Evolutionary conservation across 2,888 invertebrate species (phyloP).

Genomic region (Lepas anatifera): DNA sequence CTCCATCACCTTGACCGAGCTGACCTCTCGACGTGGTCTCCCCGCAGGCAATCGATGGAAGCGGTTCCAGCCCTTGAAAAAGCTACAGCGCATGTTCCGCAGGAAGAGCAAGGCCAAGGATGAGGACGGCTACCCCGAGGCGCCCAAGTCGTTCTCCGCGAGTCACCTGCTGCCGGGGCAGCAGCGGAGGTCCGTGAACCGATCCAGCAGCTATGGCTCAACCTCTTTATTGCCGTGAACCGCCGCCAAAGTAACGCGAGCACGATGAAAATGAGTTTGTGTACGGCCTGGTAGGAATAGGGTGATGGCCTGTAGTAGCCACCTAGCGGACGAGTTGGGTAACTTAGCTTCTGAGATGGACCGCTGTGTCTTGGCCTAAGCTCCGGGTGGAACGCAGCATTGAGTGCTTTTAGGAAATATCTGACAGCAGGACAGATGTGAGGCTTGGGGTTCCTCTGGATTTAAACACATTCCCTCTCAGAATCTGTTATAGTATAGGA

Average conservation of each 20-base stretch:
- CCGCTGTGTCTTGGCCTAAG: too few species aligned
- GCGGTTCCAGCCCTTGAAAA: slow-evolving; percentile 50
- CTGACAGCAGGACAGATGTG: too few species aligned
- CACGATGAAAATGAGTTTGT: too few species aligned
- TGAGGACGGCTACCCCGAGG: background rate
- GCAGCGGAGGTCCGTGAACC: background rate
- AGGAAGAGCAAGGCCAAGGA: slow-evolving; percentile 36
- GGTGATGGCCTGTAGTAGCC: background rate
- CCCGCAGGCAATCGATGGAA: slow-evolving; percentile 29
- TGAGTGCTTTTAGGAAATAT: too few species aligned
- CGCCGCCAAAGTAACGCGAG: too few species aligned
- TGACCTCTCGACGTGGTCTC: background rate
- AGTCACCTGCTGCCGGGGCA: background rate
- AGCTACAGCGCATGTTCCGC: slow-evolving; percentile 57
- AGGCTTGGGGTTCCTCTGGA: too few species aligned
- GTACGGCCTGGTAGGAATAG: too few species aligned
- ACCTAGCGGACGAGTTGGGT: background rate
- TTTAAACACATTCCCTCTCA: too few species aligned
- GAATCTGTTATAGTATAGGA: too few species aligned
- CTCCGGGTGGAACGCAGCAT: too few species aligned
- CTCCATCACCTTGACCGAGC: background rate
- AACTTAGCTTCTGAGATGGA: background rate
- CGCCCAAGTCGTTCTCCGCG: background rate
- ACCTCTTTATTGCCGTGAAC: too few species aligned
- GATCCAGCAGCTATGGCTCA: too few species aligned